Evolutionary conservation across 2,113 vertebrate genomes (phyloP).

Genomic region (Heterocephalus glaber): DNA sequence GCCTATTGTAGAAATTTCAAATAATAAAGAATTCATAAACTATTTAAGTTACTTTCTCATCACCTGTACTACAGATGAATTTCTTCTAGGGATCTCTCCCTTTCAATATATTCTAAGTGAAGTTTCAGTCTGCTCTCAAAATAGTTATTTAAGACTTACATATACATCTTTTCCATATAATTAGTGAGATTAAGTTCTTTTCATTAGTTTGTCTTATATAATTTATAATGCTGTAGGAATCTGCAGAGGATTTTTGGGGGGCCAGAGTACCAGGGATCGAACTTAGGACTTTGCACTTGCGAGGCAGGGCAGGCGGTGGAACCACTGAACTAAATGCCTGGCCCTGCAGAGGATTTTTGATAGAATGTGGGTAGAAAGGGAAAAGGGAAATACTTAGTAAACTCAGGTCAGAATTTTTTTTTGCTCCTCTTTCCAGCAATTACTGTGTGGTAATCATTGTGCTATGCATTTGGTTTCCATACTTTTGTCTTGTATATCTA

Average conservation of each 20-base stretch:
- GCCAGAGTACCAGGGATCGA: too few species aligned
- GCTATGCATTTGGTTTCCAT: neutral
- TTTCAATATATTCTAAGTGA: neutral
- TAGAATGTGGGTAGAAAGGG: slow-evolving; percentile 9
- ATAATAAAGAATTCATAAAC: slow-evolving; percentile 12
- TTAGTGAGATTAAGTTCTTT: slow-evolving; percentile 26
- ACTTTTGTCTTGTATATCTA: neutral
- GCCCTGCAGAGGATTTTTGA: neutral
- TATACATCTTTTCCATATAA: neutral
- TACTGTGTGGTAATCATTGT: slow-evolving; percentile 5
- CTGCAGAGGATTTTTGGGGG: slow-evolving; percentile 5
- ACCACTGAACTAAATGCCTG: too few species aligned
- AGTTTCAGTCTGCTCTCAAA: slow-evolving; percentile 10
- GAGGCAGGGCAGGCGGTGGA: too few species aligned
- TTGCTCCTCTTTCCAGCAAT: neutral
- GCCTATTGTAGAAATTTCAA: slow-evolving; percentile 2
- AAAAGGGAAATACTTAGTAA: neutral
- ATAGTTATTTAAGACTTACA: slow-evolving; percentile 21
- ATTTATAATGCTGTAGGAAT: neutral
- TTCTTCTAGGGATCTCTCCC: neutral
- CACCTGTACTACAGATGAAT: slow-evolving; percentile 16
- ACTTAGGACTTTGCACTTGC: too few species aligned
- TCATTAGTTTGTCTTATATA: slow-evolving; percentile 45
- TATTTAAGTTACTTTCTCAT: slow-evolving; percentile 46
- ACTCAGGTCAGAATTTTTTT: slow-evolving; percentile 13